Evolutionary conservation across 2,888 invertebrate genomes (phyloP), one percentile per base, ranked within the genome.

Genomic region (Rotaria magnacalcarata): DNA sequence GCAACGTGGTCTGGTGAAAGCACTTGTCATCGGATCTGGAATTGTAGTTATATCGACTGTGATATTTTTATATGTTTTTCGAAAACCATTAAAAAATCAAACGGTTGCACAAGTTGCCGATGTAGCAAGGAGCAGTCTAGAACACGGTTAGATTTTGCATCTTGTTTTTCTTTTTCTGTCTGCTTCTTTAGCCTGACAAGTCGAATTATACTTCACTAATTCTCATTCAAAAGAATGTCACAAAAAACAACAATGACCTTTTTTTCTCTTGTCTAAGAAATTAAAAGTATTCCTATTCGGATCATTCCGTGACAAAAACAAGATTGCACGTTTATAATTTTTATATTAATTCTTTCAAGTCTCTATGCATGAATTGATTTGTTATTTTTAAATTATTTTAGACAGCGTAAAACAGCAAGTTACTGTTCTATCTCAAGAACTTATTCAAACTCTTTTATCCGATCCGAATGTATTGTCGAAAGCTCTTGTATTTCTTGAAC

Each of bases 121-220:
- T 80, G 80, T 80, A n/a, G 80, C 80, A n/a, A 80, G 8, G n/a
- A 43, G 80, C n/a, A 80, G 80, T 47, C 24, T 80, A 80, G 80
- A 80, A n/a, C 67, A 67, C 34, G 67, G 67, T 67, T 19, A 34
- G 34, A 67, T 8, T 7, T 67, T 67, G 2, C 5, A 21, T 54
- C 4, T 21, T 5, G 19, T 4, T 21, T 54, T 54, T 54, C 4
- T 54, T 54, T 21, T 54, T 21, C 21, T 54, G 5, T 10, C 5
- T 54, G 5, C 54, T 19, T 5, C 7, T 52, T 52, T 0, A 52
- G 1, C 4, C 14, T 16, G 19, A 16, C 4, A 54, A 54, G 54
- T 21, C 7, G 21, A 21, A 54, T 54, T 54, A 4, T 7, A 21
- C 7, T 19, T 21, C 6, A 54, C 21, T 54, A 4, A 21, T 54